These are phyloP conservation scores for Origma solitaria DNA, from an alignment of 2,113 vertebrate species.

Conservation along the genomic window DNA sequence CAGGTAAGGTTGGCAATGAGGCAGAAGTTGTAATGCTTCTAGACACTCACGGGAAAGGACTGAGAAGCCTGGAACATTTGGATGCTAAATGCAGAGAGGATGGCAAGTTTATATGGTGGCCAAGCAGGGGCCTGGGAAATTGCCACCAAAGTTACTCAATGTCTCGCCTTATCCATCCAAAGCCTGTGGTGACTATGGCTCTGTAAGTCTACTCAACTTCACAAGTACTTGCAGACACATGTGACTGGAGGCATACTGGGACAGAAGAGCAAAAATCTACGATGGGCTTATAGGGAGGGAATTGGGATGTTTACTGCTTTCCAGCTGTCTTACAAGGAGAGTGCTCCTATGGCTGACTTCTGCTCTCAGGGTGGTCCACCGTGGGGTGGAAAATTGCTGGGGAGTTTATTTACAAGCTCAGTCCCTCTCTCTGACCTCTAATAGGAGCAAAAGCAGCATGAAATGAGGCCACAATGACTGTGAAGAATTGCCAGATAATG, in stretches of 20 bases:
- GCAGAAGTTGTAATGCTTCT: not conserved
- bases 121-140: not conserved
- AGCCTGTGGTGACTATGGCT: not conserved
- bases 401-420: not conserved
- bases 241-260: not conserved
- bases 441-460: not conserved
- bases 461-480: not conserved
- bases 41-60: not conserved
- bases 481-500: not conserved
- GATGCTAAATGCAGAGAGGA: not conserved
- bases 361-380: not conserved
- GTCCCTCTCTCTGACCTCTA: not conserved
- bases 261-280: not conserved
- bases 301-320: not conserved
- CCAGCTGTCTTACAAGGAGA: not conserved
- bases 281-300: not conserved
- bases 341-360: not conserved
- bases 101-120: not conserved
- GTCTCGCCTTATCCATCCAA: not conserved
- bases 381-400: not conserved
- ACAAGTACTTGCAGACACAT: not conserved
- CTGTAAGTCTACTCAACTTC: not conserved
- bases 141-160: fast-evolving
- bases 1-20: not conserved
- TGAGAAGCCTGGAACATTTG: not conserved